Evolutionary conservation across 2,113 vertebrate genomes (phyloP).

Genomic region (Cavia porcellus): DNA sequence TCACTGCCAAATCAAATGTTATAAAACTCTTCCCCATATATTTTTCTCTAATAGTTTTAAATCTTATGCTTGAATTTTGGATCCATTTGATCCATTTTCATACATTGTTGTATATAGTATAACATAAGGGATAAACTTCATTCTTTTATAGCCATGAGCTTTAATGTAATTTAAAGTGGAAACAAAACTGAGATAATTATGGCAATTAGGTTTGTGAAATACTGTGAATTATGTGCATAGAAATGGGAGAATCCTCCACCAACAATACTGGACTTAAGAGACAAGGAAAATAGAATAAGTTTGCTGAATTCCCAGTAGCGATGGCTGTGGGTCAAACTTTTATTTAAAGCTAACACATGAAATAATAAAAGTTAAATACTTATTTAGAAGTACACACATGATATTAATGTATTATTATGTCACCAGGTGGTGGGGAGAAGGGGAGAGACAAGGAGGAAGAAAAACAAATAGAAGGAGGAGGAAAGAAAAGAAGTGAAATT

Average conservation of each 20-base stretch:
- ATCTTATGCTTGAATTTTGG: not conserved
- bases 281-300: not conserved
- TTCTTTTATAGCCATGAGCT: not conserved
- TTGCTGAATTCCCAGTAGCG: not conserved
- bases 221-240: not conserved
- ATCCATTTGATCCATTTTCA: not conserved
- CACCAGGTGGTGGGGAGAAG: not conserved
- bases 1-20: not conserved
- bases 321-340: not conserved
- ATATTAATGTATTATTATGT: not conserved
- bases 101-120: not conserved
- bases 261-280: not conserved
- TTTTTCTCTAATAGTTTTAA: not conserved
- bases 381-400: not conserved
- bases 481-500: not conserved
- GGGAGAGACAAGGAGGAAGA: not conserved
- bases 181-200: not conserved
- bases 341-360: not conserved
- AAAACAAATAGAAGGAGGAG: not conserved
- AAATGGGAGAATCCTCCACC: not conserved
- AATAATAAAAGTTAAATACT: not conserved
- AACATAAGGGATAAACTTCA: not conserved
- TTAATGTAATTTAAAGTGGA: slow-evolving; percentile 6
- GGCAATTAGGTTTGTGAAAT: not conserved
- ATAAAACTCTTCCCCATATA: not conserved